These are phyloP conservation scores for Ariolimax columbianus DNA, from an alignment of 2,888 invertebrate species.

Conservation along the genomic window DNA sequence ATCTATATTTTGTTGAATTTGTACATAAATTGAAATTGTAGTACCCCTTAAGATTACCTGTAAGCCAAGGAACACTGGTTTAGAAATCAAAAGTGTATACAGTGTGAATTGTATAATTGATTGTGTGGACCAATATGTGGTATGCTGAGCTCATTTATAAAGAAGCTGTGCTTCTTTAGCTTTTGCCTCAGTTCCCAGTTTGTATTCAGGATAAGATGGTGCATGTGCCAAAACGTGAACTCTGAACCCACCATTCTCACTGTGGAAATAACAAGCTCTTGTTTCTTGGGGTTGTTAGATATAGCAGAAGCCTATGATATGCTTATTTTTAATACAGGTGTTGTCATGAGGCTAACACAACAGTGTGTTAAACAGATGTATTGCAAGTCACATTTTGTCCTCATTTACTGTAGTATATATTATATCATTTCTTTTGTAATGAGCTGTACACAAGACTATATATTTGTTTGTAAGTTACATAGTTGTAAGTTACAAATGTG, in stretches of 20 bases:
- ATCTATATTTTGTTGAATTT: background rate
- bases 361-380: background rate
- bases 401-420: conserved; percentile 6
- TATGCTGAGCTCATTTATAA: background rate
- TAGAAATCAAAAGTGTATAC: background rate
- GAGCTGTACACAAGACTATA: conserved; percentile 25
- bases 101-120: background rate
- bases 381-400: background rate
- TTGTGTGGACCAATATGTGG: background rate
- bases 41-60: background rate
- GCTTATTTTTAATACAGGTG: background rate
- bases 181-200: background rate
- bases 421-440: background rate
- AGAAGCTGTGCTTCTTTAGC: background rate
- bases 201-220: background rate
- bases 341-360: background rate
- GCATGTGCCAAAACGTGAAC: background rate
- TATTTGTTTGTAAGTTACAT: background rate
- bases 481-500: background rate
- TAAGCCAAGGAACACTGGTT: background rate
- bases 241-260: background rate
- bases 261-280: background rate
- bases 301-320: background rate
- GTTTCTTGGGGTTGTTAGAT: background rate
- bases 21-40: background rate